Base-by-base conservation (phyloP, 2,797 vertebrate genomes). In the Passerculus sandwichensis region DNA sequence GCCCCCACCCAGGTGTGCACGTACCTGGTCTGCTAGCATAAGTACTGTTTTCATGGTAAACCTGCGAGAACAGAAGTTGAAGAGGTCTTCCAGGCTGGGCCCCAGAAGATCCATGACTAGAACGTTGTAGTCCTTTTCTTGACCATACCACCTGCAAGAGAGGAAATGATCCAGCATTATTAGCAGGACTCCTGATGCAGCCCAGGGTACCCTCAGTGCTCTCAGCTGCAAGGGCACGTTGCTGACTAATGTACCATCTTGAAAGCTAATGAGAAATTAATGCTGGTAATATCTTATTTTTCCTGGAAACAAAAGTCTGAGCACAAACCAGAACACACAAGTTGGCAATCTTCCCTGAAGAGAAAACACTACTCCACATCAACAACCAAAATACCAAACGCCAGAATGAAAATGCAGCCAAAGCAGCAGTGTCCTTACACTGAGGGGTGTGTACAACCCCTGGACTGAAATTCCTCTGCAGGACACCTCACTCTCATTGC, bases 11-110 rank as follows among this genome's bases (percentile, higher is more conserved):
- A 45, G 36, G 48, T 74, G 64, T 78, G 77, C 60, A 97, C 97
- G 14, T 98, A 99, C 99, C 99, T 99, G 99, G 98, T 99, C 99
- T 98, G 99, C 99, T 97, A 99, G 98, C 99, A 99, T 99, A 91
- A 99, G 99, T 97, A 99, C 99, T 48, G 99, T 99, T 98, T 99
- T 99, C 99, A 99, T 99, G 85, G 99, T 99, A 98, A 99, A 99
- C 96, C 99, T 99, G 96, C 99, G 99, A 84, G 99, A 99, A 98
- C 99, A 99, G 98, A 99, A 99, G 98, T 99, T 99, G 98, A 99
- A 99, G 81, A 99, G 98, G 94, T 99, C 99, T 97, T 99, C 99
- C 36, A 99, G 98, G 97, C 99, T 99, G 94, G 99, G 99, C 88
- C 99, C 99, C 54, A 99, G 98, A 97, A 99, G 98, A 97, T 99